Percentiles rank a stretch among this genome's conserved stretches.
Conservation (phyloP, 2,113 vertebrate species). For the Mastomys natalensis region DNA sequence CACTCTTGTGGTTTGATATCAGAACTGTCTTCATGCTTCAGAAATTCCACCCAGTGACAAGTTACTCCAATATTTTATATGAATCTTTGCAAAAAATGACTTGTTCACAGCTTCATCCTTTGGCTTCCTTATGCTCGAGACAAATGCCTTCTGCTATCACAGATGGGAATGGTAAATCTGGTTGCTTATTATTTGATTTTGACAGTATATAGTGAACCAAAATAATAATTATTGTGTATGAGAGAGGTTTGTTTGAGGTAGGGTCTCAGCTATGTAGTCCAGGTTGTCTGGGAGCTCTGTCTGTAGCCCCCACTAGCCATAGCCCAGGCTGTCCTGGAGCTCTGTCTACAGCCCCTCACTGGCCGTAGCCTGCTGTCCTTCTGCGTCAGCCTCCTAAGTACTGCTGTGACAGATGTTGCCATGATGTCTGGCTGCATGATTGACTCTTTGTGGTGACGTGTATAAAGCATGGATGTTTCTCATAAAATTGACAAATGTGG, state of each 20-base stretch:
- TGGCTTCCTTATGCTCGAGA: slow-evolving; percentile 19
- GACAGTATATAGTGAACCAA: background rate
- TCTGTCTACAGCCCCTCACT: background rate
- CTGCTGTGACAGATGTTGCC: background rate
- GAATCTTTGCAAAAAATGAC: background rate
- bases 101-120: background rate
- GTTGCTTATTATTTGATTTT: slow-evolving; percentile 24
- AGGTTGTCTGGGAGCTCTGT: background rate
- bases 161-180: background rate
- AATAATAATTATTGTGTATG: background rate
- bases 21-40: background rate
- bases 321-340: too few relatives aligned
- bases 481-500: slow-evolving; percentile 30
- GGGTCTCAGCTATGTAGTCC: too few relatives aligned
- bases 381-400: background rate
- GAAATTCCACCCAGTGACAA: background rate
- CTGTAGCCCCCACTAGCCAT: background rate
- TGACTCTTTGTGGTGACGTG: background rate
- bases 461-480: slow-evolving; percentile 6
- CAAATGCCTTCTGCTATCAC: background rate
- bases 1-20: background rate
- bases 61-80: background rate
- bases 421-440: background rate
- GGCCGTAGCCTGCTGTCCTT: background rate
- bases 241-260: background rate